Conservation (phyloP, 2,113 vertebrate genomes). For the Oenanthe oenanthe region DNA sequence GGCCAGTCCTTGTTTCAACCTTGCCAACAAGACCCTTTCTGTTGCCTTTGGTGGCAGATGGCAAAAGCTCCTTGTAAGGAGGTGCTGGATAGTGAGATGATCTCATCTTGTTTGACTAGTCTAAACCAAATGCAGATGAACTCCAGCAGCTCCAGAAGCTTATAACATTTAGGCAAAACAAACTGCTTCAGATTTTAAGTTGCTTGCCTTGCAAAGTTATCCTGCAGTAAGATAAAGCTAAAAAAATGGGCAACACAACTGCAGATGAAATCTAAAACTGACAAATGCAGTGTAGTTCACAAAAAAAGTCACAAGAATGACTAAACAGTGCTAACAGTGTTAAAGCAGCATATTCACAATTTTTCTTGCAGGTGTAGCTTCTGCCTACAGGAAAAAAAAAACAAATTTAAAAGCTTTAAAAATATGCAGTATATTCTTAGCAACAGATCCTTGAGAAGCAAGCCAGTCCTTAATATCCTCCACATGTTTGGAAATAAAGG, state of each 20-base stretch:
- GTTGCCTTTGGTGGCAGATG: neutral
- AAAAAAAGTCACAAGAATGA: neutral
- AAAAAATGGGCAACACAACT: neutral
- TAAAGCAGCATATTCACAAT: neutral
- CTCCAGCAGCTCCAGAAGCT: neutral
- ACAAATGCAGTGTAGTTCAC: neutral
- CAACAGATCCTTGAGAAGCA: neutral
- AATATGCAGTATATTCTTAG: neutral
- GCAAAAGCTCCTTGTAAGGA: neutral
- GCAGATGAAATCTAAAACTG: neutral
- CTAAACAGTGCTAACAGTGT: neutral
- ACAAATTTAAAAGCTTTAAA: neutral
- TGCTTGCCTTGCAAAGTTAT: neutral
- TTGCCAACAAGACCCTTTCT: neutral
- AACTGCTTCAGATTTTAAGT: neutral
- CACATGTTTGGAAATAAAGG: neutral
- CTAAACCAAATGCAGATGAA: neutral
- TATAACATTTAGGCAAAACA: neutral
- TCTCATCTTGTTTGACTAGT: neutral
- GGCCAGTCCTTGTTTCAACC: fast-evolving
- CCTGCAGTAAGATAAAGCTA: neutral
- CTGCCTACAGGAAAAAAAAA: neutral
- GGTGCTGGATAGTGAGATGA: neutral
- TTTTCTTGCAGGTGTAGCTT: neutral
- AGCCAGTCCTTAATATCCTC: neutral